Conservation (phyloP, 2,888 invertebrate species). For the Syritta pipiens region DNA sequence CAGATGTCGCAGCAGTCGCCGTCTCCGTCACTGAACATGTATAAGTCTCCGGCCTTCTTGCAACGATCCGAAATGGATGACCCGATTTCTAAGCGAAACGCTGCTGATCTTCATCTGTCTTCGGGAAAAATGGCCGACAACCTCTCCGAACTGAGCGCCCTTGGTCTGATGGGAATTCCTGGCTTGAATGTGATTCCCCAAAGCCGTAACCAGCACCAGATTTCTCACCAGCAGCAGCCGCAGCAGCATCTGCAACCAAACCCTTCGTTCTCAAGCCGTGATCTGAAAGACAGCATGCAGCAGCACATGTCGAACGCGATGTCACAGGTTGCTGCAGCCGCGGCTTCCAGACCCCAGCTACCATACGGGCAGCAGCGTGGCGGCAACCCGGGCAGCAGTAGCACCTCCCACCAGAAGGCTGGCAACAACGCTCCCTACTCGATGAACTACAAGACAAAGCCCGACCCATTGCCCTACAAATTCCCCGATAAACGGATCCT, state of each 20-base stretch:
- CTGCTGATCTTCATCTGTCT: slow-evolving; percentile 73
- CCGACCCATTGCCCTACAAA: slow-evolving; percentile 76
- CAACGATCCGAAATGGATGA: slow-evolving; percentile 78
- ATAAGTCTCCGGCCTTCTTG: slow-evolving; percentile 77
- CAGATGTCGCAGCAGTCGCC: slow-evolving; percentile 77
- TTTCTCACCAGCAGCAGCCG: slow-evolving; percentile 48
- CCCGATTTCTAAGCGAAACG: slow-evolving; percentile 75
- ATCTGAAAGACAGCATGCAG: slow-evolving; percentile 59
- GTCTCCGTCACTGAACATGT: slow-evolving; percentile 77
- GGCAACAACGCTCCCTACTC: slow-evolving; percentile 70
- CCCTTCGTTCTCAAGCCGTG: slow-evolving; percentile 53
- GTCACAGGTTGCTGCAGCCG: slow-evolving; percentile 61
- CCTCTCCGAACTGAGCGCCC: slow-evolving; percentile 76
- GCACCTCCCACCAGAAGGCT: slow-evolving; percentile 47
- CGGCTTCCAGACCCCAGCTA: slow-evolving; percentile 46
- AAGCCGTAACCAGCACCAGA: slow-evolving; percentile 64
- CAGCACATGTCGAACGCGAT: slow-evolving; percentile 63
- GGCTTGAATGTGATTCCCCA: slow-evolving; percentile 77
- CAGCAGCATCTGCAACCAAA: slow-evolving; percentile 46
- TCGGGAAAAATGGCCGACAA: slow-evolving; percentile 74
- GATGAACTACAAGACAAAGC: slow-evolving; percentile 73
- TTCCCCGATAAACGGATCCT: slow-evolving; percentile 74
- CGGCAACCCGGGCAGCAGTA: slow-evolving; percentile 53
- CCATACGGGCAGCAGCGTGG: slow-evolving; percentile 52
- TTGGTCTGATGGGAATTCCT: slow-evolving; percentile 76